A percentile compares a stretch with the other conserved stretches of the same genome.
Evolutionary conservation across 1,140 invertebrate species (phyloP).

Genomic region (Euwallacea fornicatus): DNA sequence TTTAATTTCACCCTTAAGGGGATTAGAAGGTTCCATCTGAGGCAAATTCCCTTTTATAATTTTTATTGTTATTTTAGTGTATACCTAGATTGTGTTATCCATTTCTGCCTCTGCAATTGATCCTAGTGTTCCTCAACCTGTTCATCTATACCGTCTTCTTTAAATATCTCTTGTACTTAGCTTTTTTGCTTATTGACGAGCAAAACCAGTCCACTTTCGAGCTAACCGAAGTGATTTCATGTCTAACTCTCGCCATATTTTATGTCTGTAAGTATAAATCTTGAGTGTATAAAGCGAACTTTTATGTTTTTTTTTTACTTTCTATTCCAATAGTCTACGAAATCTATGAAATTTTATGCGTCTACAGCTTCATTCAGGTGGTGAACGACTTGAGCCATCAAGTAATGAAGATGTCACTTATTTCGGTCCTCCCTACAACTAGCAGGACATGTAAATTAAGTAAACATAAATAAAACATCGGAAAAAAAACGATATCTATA

Average conservation of each 20-base stretch:
- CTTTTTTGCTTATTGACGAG: background rate
- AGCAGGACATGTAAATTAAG: no score
- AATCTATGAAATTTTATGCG: slow-evolving; percentile 19
- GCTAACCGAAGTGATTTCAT: slow-evolving; percentile 32
- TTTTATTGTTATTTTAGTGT: slow-evolving; percentile 20
- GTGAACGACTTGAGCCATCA: slow-evolving; percentile 6
- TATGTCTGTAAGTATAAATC: slow-evolving; percentile 28
- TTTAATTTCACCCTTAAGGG: no score
- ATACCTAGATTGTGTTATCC: slow-evolving; percentile 30
- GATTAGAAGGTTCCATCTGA: no score
- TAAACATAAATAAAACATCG: slow-evolving; percentile 27
- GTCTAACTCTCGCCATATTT: slow-evolving; percentile 27
- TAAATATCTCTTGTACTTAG: slow-evolving; percentile 25
- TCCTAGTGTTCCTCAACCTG: slow-evolving; percentile 24
- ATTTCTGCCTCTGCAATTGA: slow-evolving; percentile 30
- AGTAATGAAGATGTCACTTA: background rate
- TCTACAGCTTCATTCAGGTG: slow-evolving; percentile 24
- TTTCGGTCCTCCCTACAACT: background rate
- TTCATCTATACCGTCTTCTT: slow-evolving; percentile 15
- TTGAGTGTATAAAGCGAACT: no score
- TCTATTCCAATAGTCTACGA: slow-evolving; percentile 11
- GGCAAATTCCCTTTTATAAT: no score
- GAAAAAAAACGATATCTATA: slow-evolving; percentile 33
- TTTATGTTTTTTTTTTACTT: background rate
- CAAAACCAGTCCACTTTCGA: slow-evolving; percentile 1